phyloP scores from a whole-genome alignment of 2,113 vertebrate genomes.

The Uria aalge region DNA sequence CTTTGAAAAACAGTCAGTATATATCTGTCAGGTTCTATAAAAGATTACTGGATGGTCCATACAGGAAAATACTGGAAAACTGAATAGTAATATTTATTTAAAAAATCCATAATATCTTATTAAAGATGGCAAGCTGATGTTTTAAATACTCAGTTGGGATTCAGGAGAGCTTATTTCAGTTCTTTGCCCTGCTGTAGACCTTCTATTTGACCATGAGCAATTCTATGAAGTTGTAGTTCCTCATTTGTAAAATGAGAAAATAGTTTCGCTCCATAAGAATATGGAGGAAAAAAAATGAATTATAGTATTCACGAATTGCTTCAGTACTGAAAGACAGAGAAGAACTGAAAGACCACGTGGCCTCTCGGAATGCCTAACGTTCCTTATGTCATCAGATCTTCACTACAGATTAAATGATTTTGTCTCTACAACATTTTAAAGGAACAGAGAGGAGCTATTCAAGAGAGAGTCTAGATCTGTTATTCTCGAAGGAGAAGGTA shows the following conservation, averaged over 20 bases:
- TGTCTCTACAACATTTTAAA: not conserved
- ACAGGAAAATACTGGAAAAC: not conserved
- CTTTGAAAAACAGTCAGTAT: not conserved
- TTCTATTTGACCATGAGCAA: not conserved
- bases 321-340: not conserved
- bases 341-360: not conserved
- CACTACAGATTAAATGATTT: not conserved
- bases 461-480: not conserved
- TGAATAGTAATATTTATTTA: not conserved
- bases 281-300: not conserved
- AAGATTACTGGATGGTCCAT: not conserved
- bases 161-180: not conserved
- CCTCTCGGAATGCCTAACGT: fast-evolving
- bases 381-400: not conserved
- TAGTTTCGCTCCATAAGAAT: not conserved
- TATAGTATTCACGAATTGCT: not conserved
- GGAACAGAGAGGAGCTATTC: not conserved
- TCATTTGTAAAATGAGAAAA: not conserved
- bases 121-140: not conserved
- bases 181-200: not conserved
- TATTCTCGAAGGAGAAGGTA: not conserved
- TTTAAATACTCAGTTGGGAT: not conserved
- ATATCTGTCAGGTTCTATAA: not conserved
- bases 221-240: not conserved
- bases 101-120: not conserved